Evolutionary conservation across 2,797 vertebrate genomes (phyloP).

Genomic region (Xenopus petersii): DNA sequence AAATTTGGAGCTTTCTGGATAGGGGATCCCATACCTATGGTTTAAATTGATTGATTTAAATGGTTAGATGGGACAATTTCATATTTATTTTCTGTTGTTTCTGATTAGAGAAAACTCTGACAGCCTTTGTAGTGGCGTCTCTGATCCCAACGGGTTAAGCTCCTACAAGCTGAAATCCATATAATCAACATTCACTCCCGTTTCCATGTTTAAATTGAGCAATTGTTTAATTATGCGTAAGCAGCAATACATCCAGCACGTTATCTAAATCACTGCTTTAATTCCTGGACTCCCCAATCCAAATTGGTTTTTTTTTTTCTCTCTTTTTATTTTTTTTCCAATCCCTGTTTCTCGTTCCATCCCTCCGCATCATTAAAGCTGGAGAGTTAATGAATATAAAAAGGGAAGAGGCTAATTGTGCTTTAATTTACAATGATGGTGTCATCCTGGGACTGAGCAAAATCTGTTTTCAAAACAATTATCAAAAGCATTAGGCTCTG

Average conservation of each 20-base stretch:
- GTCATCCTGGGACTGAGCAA: constrained; percentile 76
- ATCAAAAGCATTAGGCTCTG: constrained; percentile 58
- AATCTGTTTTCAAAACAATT: constrained; percentile 79
- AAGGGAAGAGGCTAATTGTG: constrained; percentile 81
- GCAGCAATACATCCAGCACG: constrained; percentile 77
- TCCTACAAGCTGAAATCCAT: constrained; percentile 34
- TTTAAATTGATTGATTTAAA: no score
- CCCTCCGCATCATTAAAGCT: constrained; percentile 76
- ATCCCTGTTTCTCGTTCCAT: constrained; percentile 45
- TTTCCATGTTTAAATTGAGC: constrained; percentile 80
- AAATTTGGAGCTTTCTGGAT: no score
- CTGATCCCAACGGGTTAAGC: constrained; percentile 57
- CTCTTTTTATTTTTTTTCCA: constrained; percentile 53
- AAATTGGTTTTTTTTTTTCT: constrained; percentile 63
- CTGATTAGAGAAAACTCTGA: neutral
- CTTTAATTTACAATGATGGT: constrained; percentile 81
- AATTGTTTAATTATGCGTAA: constrained; percentile 82
- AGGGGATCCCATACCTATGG: no score
- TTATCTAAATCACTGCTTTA: constrained; percentile 81
- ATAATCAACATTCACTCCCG: constrained; percentile 77
- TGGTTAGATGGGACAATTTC: neutral
- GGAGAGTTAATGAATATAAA: constrained; percentile 82
- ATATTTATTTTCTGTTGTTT: constrained; percentile 5
- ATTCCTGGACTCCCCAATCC: constrained; percentile 78
- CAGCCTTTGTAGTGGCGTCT: neutral